Percentiles rank a stretch among this genome's conserved stretches.
Conservation (phyloP, 30 jellyfish, hydroid and myxozoan species). For the Cassiopea xamachana region DNA sequence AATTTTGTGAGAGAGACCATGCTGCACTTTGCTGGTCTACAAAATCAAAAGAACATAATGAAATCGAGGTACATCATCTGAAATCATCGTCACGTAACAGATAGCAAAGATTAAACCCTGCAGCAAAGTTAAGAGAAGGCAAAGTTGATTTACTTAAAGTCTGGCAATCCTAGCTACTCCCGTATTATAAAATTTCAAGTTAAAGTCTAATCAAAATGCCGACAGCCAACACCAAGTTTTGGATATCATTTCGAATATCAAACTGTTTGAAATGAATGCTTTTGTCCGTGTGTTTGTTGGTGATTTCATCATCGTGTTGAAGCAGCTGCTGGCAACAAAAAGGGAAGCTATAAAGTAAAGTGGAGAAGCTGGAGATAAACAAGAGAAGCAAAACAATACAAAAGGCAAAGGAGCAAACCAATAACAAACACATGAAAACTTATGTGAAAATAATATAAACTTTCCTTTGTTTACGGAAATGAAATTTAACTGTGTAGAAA, state of each 20-base stretch:
- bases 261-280: neutral
- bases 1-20: constrained; percentile 37
- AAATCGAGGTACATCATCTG: neutral
- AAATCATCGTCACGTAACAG: neutral
- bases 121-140: no score
- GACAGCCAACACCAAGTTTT: no score
- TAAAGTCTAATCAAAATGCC: no score
- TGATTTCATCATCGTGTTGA: neutral
- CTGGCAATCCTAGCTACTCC: no score
- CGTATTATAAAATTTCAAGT: no score
- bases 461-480: no score
- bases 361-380: neutral
- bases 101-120: no score
- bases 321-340: neutral
- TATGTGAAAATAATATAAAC: no score
- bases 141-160: no score
- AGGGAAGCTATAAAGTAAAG: neutral
- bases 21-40: neutral
- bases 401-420: neutral
- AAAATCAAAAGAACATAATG: neutral
- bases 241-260: no score
- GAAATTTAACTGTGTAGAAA: no score
- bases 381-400: neutral
- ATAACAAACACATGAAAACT: no score
- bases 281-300: neutral